phyloP scores from a whole-genome alignment of 2,888 invertebrate genomes.

The Lochmaea capreae region DNA sequence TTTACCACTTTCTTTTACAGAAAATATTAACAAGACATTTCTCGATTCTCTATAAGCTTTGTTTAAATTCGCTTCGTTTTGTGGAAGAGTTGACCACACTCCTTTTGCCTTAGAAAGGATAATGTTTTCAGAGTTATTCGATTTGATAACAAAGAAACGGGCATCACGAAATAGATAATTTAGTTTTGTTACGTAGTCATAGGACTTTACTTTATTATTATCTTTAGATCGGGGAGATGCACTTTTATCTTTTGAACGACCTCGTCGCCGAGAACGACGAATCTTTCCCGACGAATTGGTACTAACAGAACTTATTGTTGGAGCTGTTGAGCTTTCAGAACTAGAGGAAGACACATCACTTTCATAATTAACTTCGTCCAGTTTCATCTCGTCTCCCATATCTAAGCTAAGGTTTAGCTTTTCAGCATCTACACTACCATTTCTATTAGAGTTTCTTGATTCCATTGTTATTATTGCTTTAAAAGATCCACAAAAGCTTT shows the following conservation, averaged over 20 bases:
- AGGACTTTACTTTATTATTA: conserved; percentile 71
- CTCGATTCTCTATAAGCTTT: conserved; percentile 92
- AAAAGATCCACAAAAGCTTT: conserved; percentile 8
- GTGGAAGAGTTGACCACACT: conserved; percentile 97
- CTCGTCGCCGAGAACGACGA: conserved; percentile 70
- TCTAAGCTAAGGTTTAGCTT: conserved; percentile 67
- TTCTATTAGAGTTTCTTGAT: conserved; percentile 60
- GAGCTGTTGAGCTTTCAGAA: conserved; percentile 77
- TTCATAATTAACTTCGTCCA: conserved; percentile 83
- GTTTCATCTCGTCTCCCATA: conserved; percentile 83
- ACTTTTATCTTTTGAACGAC: conserved; percentile 62
- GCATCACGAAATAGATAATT: conserved; percentile 96
- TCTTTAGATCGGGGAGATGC: conserved; percentile 62
- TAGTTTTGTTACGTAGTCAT: conserved; percentile 88
- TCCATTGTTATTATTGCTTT: conserved; percentile 56
- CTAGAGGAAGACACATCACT: conserved; percentile 91
- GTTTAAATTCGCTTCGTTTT: conserved; percentile 96
- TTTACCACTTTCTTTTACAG: conserved; percentile 97
- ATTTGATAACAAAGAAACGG: conserved; percentile 95
- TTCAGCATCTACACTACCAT: conserved; percentile 64
- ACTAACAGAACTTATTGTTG: conserved; percentile 84
- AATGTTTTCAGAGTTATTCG: conserved; percentile 97
- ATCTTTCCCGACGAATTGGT: conserved; percentile 72
- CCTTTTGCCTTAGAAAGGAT: conserved; percentile 93
- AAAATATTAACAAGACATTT: conserved; percentile 95